Conservation (phyloP, 1,140 invertebrate species). For the Heliconius melpomene region DNA sequence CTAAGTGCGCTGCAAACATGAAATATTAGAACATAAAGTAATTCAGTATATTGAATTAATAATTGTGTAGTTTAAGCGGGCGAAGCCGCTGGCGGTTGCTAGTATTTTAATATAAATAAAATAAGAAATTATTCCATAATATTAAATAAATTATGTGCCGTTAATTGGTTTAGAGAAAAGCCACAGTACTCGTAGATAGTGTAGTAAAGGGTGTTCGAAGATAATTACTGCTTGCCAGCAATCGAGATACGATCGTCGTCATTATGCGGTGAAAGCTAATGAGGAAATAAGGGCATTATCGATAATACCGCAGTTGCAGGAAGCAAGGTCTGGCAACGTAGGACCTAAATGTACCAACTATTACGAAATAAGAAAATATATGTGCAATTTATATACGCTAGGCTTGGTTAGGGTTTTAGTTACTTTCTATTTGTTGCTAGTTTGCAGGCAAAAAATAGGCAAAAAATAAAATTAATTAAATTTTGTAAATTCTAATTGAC, state of each 20-base stretch:
- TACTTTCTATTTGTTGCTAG: neutral
- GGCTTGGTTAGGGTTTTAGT: neutral
- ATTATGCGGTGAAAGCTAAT: slow-evolving; percentile 22
- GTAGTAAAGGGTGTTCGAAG: neutral
- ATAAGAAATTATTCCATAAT: neutral
- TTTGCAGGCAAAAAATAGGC: no score
- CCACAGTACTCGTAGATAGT: neutral
- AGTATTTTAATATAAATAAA: no score
- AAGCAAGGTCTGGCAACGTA: neutral
- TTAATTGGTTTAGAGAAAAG: slow-evolving; percentile 3
- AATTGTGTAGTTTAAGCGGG: no score
- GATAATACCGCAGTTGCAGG: slow-evolving; percentile 9
- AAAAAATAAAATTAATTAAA: no score
- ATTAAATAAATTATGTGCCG: neutral
- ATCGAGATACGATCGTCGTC: slow-evolving; percentile 15
- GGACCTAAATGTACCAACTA: neutral
- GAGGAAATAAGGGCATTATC: slow-evolving; percentile 12
- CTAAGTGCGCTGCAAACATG: no score
- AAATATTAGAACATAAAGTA: no score
- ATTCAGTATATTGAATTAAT: no score
- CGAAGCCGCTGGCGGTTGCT: no score
- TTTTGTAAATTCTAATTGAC: no score
- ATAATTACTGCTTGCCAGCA: slow-evolving; percentile 15
- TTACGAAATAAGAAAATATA: slow-evolving; percentile 4
- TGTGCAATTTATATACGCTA: neutral